A percentile compares a stretch with the other conserved stretches of the same genome.
Evolutionary conservation across 2,888 invertebrate genomes (phyloP).

Genomic region (Lissonota sp.): DNA sequence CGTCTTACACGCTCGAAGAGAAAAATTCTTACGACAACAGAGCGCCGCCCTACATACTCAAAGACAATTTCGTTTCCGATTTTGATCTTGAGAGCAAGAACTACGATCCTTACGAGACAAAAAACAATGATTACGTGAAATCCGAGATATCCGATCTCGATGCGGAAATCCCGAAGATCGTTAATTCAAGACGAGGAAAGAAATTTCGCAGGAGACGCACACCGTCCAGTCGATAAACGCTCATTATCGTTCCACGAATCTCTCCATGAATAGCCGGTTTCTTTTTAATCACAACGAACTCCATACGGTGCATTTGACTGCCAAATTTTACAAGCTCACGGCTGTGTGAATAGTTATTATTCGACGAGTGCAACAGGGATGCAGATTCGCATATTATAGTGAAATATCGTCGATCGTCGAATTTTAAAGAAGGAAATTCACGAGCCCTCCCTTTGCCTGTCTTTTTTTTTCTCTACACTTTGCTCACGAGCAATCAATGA

Average conservation of each 20-base stretch:
- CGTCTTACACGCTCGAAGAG: constrained; percentile 55
- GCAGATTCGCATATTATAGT: constrained; percentile 3
- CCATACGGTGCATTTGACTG: constrained; percentile 53
- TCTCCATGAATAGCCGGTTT: constrained; percentile 2
- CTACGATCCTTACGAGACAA: constrained; percentile 59
- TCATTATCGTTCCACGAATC: background rate
- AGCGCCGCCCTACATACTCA: constrained; percentile 54
- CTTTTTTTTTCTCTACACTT: background rate
- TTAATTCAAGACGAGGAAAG: constrained; percentile 48
- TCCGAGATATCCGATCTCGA: constrained; percentile 48
- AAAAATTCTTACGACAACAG: constrained; percentile 63
- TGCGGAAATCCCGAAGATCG: constrained; percentile 34
- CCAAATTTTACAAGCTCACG: constrained; percentile 55
- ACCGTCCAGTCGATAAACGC: constrained; percentile 52
- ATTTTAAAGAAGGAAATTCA: constrained; percentile 4
- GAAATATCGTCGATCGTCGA: background rate
- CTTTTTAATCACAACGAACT: background rate
- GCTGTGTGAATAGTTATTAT: constrained; percentile 57
- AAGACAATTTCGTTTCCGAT: constrained; percentile 63
- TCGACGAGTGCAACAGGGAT: constrained; percentile 25
- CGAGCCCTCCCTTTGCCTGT: background rate
- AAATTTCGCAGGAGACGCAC: constrained; percentile 64
- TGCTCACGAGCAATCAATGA: constrained; percentile 34
- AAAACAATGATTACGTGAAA: constrained; percentile 58
- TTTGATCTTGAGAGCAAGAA: constrained; percentile 64